Percentiles rank a stretch among this genome's conserved stretches.
Evolutionary conservation across 2,888 invertebrate species (phyloP).

Genomic region (Nebria brevicollis): DNA sequence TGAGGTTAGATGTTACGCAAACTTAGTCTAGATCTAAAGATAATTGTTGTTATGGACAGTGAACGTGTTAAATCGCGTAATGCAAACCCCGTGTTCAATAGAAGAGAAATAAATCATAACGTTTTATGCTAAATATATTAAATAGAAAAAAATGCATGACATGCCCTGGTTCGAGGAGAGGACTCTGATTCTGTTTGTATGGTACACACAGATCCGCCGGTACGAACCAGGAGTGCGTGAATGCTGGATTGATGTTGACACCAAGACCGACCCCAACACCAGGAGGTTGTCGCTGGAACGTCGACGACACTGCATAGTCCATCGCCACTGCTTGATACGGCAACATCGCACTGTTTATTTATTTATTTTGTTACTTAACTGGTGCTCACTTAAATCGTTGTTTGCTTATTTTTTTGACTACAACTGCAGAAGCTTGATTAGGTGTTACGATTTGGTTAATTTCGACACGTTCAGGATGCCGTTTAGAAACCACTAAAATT

Average conservation of each 20-base stretch:
- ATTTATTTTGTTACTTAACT: background rate
- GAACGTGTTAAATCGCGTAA: conserved; percentile 15
- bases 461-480: no score
- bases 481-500: no score
- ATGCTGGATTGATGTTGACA: conserved; percentile 78
- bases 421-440: no score
- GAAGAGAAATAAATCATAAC: conserved; percentile 53
- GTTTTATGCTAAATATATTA: background rate
- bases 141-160: conserved; percentile 69
- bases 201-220: conserved; percentile 93
- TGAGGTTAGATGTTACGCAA: background rate
- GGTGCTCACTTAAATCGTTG: no score
- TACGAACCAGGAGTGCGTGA: conserved; percentile 96
- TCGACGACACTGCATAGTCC: conserved; percentile 76
- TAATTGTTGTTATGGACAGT: background rate
- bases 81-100: conserved; percentile 15
- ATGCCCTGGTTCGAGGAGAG: conserved; percentile 94
- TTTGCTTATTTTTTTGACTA: no score
- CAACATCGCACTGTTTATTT: conserved; percentile 68
- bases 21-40: background rate
- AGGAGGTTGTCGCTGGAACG: conserved; percentile 58
- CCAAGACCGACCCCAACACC: conserved; percentile 60
- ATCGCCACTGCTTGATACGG: conserved; percentile 90
- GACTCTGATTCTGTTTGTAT: conserved; percentile 74
- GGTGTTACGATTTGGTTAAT: no score